phyloP scores from a whole-genome alignment of 2,797 vertebrate species.

The Sebastes variabilis region DNA sequence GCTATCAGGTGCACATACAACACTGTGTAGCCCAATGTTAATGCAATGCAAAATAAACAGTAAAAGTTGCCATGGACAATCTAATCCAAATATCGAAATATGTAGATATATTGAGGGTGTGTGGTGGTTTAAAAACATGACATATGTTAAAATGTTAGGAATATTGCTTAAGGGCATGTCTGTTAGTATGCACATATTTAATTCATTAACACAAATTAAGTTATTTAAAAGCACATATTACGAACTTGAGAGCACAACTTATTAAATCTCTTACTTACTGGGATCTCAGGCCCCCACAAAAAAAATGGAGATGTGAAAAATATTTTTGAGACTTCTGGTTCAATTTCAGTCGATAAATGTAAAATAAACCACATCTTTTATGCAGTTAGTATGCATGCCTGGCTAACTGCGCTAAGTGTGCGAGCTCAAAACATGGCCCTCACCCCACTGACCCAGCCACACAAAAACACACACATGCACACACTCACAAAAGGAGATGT shows the following conservation, averaged over 20 bases:
- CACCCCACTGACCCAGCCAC: slow-evolving; percentile 24
- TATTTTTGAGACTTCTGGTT: not conserved
- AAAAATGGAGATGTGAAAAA: not conserved
- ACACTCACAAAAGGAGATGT: slow-evolving; percentile 44
- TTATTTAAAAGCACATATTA: not conserved
- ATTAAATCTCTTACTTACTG: not conserved
- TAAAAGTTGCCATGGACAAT: not conserved
- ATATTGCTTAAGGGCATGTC: not conserved
- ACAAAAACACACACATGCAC: not conserved
- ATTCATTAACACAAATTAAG: slow-evolving; percentile 4
- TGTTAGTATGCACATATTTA: not conserved
- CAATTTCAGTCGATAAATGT: slow-evolving; percentile 9
- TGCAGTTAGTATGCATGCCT: slow-evolving; percentile 4
- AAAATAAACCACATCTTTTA: slow-evolving; percentile 15
- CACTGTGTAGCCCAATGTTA: not conserved
- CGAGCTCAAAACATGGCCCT: slow-evolving; percentile 17
- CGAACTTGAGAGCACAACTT: not conserved
- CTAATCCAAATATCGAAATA: not conserved
- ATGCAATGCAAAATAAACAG: not conserved
- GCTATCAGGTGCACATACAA: not conserved
- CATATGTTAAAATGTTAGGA: not conserved
- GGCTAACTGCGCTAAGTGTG: slow-evolving; percentile 6
- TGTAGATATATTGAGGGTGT: not conserved
- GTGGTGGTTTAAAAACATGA: not conserved
- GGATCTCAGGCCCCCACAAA: not conserved